Conservation (phyloP, 92 coral and sea anemone genomes). For the Porites rus region DNA sequence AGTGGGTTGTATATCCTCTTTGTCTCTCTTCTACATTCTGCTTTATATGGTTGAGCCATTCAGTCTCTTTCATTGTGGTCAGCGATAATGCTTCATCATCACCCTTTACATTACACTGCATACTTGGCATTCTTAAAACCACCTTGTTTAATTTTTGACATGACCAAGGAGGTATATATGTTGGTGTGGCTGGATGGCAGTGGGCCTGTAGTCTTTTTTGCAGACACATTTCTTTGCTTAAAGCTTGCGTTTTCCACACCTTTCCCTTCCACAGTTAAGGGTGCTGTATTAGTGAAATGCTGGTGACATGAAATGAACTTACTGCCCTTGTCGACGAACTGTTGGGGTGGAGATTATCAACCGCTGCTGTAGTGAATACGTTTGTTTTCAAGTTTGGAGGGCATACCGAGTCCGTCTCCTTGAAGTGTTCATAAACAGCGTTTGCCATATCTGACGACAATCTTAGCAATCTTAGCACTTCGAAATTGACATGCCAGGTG, state of each 20-base stretch:
- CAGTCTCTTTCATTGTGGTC: not conserved
- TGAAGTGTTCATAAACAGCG: too few species aligned
- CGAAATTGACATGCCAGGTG: too few species aligned
- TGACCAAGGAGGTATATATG: not conserved
- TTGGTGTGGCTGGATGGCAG: constrained; percentile 22
- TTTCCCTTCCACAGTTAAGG: not conserved
- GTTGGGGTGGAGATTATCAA: not conserved
- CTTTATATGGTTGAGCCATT: not conserved
- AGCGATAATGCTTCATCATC: not conserved
- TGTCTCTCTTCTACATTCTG: not conserved
- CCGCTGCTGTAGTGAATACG: not conserved
- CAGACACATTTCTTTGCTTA: constrained; percentile 7
- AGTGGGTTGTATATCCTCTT: too few species aligned
- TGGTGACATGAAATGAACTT: constrained; percentile 35
- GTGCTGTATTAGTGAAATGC: constrained; percentile 28
- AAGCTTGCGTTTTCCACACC: constrained; percentile 12
- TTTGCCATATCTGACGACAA: not conserved
- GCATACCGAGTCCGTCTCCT: too few species aligned
- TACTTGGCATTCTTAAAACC: not conserved
- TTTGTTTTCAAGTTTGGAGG: not conserved
- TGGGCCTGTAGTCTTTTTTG: not conserved
- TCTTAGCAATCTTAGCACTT: too few species aligned
- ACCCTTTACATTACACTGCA: not conserved
- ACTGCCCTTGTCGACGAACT: not conserved
- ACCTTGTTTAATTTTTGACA: not conserved